Evolutionary conservation across 2,113 vertebrate species (phyloP).

Genomic region (Pollimyrus isidori): DNA sequence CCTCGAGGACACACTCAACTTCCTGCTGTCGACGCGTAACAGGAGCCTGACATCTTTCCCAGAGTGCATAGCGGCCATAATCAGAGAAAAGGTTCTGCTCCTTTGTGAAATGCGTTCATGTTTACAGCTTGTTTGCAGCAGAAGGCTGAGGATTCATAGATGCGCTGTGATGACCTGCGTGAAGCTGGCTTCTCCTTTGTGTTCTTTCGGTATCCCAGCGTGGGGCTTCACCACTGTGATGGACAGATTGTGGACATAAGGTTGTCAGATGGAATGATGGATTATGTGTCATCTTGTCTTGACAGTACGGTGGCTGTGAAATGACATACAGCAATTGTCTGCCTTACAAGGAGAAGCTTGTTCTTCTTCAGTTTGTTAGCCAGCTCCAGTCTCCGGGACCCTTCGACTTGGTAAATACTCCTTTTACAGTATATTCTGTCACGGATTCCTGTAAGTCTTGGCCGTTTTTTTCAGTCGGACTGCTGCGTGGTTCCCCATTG

Average conservation of each 20-base stretch:
- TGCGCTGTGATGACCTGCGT: neutral
- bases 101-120: neutral
- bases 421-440: conserved; percentile 1
- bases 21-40: conserved; percentile 64
- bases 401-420: conserved; percentile 72
- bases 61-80: conserved; percentile 32
- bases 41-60: conserved; percentile 41
- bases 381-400: conserved; percentile 68
- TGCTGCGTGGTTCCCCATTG: neutral
- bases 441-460: neutral
- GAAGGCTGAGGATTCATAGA: neutral
- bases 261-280: neutral
- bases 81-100: conserved; percentile 43
- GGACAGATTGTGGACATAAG: neutral
- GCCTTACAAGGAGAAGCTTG: conserved; percentile 63
- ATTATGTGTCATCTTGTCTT: conserved; percentile 7
- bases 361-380: conserved; percentile 66
- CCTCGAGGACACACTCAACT: conserved; percentile 73
- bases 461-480: neutral
- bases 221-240: neutral
- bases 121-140: neutral
- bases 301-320: conserved; percentile 59
- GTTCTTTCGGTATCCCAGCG: neutral
- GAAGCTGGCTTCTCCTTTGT: neutral
- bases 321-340: conserved; percentile 56